Conservation (phyloP, 2,888 invertebrate genomes). For the Pyrochroa serraticornis region DNA sequence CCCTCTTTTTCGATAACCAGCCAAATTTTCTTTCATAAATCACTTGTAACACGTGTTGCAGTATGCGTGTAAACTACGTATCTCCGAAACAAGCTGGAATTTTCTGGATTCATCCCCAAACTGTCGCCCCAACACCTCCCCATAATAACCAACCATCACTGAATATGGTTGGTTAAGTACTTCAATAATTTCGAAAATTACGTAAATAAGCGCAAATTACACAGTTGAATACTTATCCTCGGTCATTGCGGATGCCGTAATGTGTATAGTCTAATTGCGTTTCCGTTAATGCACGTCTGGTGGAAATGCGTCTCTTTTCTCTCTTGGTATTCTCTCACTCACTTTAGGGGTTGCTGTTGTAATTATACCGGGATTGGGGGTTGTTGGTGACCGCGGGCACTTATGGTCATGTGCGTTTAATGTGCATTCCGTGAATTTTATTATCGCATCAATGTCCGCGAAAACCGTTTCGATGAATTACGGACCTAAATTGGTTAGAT, state of each 20-base stretch:
- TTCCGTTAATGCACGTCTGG: constrained; percentile 15
- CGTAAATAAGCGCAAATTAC: no score
- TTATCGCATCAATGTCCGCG: constrained; percentile 49
- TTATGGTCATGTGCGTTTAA: constrained; percentile 53
- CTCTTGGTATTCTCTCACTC: background rate
- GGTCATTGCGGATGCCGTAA: background rate
- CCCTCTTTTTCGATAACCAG: no score
- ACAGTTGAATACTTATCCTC: no score
- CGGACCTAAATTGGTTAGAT: constrained; percentile 19
- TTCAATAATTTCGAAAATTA: no score
- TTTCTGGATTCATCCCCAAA: background rate
- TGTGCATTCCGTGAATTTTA: constrained; percentile 53
- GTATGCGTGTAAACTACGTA: background rate
- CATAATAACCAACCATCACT: no score
- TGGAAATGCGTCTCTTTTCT: constrained; percentile 4
- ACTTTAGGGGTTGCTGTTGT: constrained; percentile 20
- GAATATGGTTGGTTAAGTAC: no score
- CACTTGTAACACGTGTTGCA: constrained; percentile 14
- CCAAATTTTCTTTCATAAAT: constrained; percentile 7
- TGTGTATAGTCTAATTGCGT: constrained; percentile 15
- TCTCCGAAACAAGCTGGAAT: background rate
- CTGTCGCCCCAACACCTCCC: no score
- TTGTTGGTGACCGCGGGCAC: constrained; percentile 46
- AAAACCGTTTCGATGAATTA: constrained; percentile 42
- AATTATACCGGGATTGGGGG: constrained; percentile 48